phyloP scores from a whole-genome alignment of 2,797 vertebrate genomes.

The Thripadectes ignobilis region DNA sequence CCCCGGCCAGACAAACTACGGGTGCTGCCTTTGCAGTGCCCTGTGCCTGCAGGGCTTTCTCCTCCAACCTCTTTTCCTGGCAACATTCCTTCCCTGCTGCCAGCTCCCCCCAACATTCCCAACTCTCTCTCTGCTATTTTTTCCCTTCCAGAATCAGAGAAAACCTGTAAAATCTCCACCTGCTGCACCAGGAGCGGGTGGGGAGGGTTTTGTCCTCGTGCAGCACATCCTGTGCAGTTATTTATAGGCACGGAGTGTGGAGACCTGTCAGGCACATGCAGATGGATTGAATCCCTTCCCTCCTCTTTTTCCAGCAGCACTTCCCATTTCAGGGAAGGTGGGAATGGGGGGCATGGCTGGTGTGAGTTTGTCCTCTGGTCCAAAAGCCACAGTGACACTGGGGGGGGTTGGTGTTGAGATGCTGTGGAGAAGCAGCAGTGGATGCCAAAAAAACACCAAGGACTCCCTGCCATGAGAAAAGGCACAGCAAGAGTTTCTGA shows the following conservation, averaged over 20 bases:
- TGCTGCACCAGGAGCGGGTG: background rate
- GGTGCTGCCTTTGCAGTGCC: background rate
- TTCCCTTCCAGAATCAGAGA: background rate
- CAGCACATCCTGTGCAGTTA: background rate
- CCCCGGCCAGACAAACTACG: background rate
- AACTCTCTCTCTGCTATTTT: background rate
- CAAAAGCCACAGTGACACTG: background rate
- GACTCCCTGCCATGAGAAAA: background rate
- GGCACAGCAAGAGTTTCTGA: background rate
- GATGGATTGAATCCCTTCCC: background rate
- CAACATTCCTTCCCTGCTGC: background rate
- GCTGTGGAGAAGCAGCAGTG: background rate
- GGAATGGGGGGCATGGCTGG: background rate
- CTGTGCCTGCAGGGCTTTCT: background rate
- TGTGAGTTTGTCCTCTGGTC: background rate
- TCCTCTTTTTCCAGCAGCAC: background rate
- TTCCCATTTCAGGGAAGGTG: rapidly evolving
- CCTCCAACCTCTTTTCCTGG: background rate
- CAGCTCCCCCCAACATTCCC: background rate
- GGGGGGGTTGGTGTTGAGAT: background rate
- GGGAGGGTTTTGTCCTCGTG: background rate
- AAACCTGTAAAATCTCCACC: background rate
- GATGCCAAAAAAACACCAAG: background rate
- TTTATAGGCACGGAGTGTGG: background rate
- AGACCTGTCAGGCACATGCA: background rate